These are phyloP conservation scores for Pedionomus torquatus DNA, from an alignment of 2,113 vertebrate species.

Conservation along the genomic window DNA sequence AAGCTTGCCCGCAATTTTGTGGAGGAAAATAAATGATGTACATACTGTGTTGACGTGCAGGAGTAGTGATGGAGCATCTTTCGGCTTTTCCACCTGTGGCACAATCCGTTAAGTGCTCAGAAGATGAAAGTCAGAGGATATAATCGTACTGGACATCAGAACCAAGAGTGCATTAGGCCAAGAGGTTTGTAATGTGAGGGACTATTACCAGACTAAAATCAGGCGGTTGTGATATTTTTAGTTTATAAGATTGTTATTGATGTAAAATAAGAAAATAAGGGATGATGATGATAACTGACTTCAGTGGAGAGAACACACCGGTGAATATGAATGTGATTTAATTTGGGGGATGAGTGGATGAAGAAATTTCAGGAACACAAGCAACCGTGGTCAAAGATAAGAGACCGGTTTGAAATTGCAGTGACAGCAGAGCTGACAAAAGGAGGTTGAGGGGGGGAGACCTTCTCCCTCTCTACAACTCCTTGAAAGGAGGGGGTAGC, in stretches of 20 bases:
- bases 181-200: not conserved
- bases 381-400: not conserved
- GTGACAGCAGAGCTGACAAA: not conserved
- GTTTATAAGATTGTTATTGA: not conserved
- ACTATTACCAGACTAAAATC: not conserved
- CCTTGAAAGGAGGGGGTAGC: no score
- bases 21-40: not conserved
- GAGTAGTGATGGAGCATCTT: not conserved
- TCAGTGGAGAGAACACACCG: not conserved
- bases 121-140: not conserved
- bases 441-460: no score
- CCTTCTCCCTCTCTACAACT: no score
- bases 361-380: not conserved
- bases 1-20: not conserved
- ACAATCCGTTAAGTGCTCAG: not conserved
- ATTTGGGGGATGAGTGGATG: not conserved
- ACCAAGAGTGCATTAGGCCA: not conserved
- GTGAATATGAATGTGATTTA: not conserved
- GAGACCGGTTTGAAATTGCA: not conserved
- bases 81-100: not conserved
- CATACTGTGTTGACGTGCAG: not conserved
- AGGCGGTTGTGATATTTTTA: not conserved
- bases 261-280: not conserved
- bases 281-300: rapidly evolving
- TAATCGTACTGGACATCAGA: not conserved